Percentiles rank a stretch among this genome's conserved stretches.
phyloP scores from a whole-genome alignment of 2,797 vertebrate species.

The Hippocampus kuda region DNA sequence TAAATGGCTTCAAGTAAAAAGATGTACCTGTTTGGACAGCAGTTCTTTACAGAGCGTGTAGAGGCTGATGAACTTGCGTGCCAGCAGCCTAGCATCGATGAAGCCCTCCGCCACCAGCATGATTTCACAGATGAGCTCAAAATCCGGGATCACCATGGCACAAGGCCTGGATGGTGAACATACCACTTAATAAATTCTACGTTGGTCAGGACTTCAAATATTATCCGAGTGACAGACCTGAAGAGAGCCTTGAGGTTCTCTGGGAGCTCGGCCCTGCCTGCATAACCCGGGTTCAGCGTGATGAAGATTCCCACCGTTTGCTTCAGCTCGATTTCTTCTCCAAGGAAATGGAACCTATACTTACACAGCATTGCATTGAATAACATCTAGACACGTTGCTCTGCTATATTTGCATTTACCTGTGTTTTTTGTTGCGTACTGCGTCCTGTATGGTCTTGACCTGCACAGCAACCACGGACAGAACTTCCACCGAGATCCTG shows the following conservation, averaged over 20 bases:
- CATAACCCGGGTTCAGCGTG: conserved; percentile 73
- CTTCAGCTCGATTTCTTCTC: conserved; percentile 69
- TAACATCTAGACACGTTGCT: background rate
- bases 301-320: conserved; percentile 73
- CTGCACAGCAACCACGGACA: conserved; percentile 69
- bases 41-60: conserved; percentile 72
- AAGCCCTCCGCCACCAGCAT: conserved; percentile 72
- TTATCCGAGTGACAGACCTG: conserved; percentile 45
- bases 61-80: conserved; percentile 75
- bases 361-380: background rate
- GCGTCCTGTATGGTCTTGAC: conserved; percentile 70
- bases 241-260: conserved; percentile 75
- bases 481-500: conserved; percentile 66
- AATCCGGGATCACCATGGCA: conserved; percentile 73
- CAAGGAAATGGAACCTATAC: conserved; percentile 70
- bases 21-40: conserved; percentile 68
- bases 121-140: conserved; percentile 76
- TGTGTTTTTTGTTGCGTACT: conserved; percentile 71
- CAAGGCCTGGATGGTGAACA: conserved; percentile 45
- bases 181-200: background rate
- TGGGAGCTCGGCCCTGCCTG: conserved; percentile 68
- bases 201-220: background rate
- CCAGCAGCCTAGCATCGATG: conserved; percentile 68
- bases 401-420: conserved; percentile 35
- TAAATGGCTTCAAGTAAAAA: background rate